Evolutionary conservation across 2,113 vertebrate genomes (phyloP), one percentile per base, ranked within the genome.

Genomic region (Columbina picui): DNA sequence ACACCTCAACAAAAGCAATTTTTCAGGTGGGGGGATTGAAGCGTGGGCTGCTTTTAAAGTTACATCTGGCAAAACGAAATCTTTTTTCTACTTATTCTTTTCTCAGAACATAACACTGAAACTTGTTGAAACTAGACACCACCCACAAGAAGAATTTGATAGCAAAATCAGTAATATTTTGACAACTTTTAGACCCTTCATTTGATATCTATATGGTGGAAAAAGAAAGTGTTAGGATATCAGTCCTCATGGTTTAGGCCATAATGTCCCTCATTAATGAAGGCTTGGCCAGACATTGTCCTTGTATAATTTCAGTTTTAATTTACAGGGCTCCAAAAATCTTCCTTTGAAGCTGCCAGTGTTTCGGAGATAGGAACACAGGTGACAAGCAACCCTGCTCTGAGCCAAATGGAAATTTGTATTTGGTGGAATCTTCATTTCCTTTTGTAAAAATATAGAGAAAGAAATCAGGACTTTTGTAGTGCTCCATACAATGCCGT

Each of bases 1-100:
- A 91, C 89, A 96, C 67, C 79, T 96, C 80, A 97, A 96, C 71
- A 96, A 95, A 94, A 85, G 83, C 73, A 76, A 55, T 96, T 93
- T 95, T 96, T 94, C 69, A 17, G 64, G 30, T 71, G 19, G 65
- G 36, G 78, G 26, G 22, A 63, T 53, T 60, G 85, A 92, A 86
- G 55, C 1, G 5, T 85, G 67, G 78, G 30, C 47, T 90, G 68
- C 67, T 84, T 92, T 95, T 95, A 71, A 95, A 96, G 73, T 89
- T 89, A 52, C 73, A 87, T 81, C 50, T 61, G 45, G 82, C 29
- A 81, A 77, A 93, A 87, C 36, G n/a, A 88, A 88, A 57, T 80
- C 1, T 69, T 89, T 86, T 95, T 59, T 87, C 16, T 45, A 38
- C 43, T 85, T 87, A 14, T 60, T 89, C 57, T 91, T 90, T 61